Evolutionary conservation across 2,113 vertebrate species (phyloP), one percentile per base, ranked within the genome.

Genomic region (Thomomys bottae): DNA sequence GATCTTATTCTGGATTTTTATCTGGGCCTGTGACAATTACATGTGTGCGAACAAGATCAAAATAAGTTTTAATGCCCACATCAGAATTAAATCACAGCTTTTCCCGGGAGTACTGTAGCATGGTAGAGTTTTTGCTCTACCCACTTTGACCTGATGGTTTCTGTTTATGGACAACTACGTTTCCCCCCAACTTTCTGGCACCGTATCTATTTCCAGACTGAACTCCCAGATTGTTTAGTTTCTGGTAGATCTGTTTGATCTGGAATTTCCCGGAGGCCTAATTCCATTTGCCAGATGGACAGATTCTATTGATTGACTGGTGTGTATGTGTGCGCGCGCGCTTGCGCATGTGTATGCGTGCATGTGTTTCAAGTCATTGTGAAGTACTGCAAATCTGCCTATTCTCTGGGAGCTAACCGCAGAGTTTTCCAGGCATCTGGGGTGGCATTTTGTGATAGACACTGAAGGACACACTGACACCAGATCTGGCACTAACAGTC

Each of bases 231-330:
- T 17, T 78, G 81, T 66, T 90, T 57, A 85, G 72, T 40, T 90
- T 72, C n/a, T n/a, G 36, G 64, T 67, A 42, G 80, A 42, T 88
- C 38, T 75, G 84, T 89, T 84, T 84, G 87, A 92, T 81, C 72
- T 92, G 91, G 81, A 87, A 87, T 87, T 84, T 94, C 36, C 92
- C 89, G 2, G 24, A 89, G 92, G 72, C 66, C 84, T 91, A 23
- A 18, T 71, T 92, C 61, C 42, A 38, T 78, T 81, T 93, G 84
- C 91, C 92, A 88, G 67, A 73, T 78, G 70, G 82, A 40, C 72
- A 91, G 87, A 95, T 87, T 90, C 83, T 10, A 42, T 3, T 90
- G 85, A 95, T 45, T 82, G 88, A 77, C 30, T 49, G 45, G 14
- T 3, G 45, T 11, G 45, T 3, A 12, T 49, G 45, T 12, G 8